Evolutionary conservation across 2,888 invertebrate species (phyloP), one percentile per base, ranked within the genome.

Genomic region (Rotaria magnacalcarata): DNA sequence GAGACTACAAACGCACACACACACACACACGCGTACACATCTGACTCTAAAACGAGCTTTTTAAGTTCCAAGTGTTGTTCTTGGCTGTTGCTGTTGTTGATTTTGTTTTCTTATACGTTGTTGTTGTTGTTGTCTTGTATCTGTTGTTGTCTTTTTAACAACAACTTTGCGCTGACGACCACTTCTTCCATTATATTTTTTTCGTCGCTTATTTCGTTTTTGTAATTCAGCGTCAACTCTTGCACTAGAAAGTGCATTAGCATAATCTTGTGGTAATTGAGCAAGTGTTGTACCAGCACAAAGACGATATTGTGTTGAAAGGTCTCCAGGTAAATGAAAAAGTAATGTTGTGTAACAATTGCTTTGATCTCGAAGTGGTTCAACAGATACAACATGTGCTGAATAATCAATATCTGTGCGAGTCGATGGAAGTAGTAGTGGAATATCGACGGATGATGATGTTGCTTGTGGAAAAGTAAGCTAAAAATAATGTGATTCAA

Each of bases 271-370:
- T 10, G 80, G 80, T 47, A 80, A 14, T 4, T 80, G 80, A 1
- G 80, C 47, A 21, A 47, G 24, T 24, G 80, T 80, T n/a, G 80
- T 80, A 8, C 80, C 80, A 24, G 80, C 80, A 80, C 80, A 80
- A 47, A 80, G 80, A 80, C 80, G 80, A 80, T 80, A 80, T n/a
- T 80, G 80, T 11, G 80, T 80, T n/a, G 80, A 47, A 47, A 80
- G 80, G 47, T 80, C 80, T 47, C 80, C 80, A n/a, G 80, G 80
- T 47, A 80, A 80, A 80, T 80, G 80, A 47, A 80, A 80, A 80
- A 80, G n/a, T 47, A 80, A 47, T 80, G 80, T 80, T 47, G 80
- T 47, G 47, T 80, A 80, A 80, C 80, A 80, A 43, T 24, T 21
- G 24, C n/a, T 80, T 47, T 80, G 43, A 47, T 80, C 80, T 24